Conservation (phyloP, 2,113 vertebrate species). For the Eretmochelys imbricata region DNA sequence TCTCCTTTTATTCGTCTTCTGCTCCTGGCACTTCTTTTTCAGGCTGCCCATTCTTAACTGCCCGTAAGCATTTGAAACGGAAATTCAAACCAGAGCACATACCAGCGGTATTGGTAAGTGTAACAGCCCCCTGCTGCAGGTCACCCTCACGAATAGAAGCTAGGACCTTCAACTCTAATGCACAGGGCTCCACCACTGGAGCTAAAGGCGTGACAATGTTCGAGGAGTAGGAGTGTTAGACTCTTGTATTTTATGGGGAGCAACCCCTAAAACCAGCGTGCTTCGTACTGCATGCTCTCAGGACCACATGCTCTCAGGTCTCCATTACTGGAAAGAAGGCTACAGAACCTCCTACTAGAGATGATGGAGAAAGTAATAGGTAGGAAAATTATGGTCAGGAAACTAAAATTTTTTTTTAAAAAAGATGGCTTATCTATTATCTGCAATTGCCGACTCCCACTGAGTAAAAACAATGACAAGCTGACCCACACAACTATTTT, state of each 20-base stretch:
- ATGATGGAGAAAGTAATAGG: neutral
- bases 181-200: neutral
- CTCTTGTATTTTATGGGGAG: accelerated
- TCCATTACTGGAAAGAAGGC: accelerated
- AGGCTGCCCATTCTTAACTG: too few species aligned
- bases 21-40: too few species aligned
- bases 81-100: too few species aligned
- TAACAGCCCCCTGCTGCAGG: too few species aligned
- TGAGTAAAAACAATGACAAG: neutral
- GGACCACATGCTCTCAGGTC: accelerated
- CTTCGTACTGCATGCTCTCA: neutral
- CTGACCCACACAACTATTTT: neutral
- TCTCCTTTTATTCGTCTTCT: too few species aligned
- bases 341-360: neutral
- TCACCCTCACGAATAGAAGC: too few species aligned
- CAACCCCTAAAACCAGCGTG: neutral
- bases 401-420: too few species aligned
- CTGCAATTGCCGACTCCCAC: neutral
- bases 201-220: neutral
- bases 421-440: neutral
- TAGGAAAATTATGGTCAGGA: neutral
- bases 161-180: too few species aligned
- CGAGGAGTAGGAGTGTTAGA: neutral
- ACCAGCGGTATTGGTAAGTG: too few species aligned
- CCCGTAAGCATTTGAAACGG: too few species aligned